Evolutionary conservation across 1,140 invertebrate genomes (phyloP).

Genomic region (Lutraria rhynchaena): DNA sequence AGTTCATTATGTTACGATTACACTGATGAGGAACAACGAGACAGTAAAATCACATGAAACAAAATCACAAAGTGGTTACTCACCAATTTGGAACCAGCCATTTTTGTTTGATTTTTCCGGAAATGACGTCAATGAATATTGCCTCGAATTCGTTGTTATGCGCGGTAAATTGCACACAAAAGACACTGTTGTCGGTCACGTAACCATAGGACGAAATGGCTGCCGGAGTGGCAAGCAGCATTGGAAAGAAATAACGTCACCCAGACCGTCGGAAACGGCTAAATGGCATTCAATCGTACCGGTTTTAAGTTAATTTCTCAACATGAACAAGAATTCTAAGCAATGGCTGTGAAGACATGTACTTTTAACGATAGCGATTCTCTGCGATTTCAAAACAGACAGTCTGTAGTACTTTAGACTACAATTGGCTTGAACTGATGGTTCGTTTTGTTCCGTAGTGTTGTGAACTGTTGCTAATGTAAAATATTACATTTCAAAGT

Average conservation of each 20-base stretch:
- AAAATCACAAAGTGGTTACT: constrained; percentile 38
- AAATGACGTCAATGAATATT: constrained; percentile 39
- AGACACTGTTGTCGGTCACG: constrained; percentile 67
- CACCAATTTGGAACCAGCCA: constrained; percentile 64
- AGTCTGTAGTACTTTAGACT: not conserved
- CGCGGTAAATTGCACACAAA: constrained; percentile 56
- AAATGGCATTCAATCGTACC: constrained; percentile 67
- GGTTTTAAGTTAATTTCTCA: constrained; percentile 51
- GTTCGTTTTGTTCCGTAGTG: no score
- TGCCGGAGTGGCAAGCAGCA: constrained; percentile 59
- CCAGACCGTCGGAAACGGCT: constrained; percentile 54
- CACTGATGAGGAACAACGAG: constrained; percentile 34
- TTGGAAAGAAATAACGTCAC: constrained; percentile 66
- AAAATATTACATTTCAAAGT: no score
- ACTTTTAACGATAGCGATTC: no score
- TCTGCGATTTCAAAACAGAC: not conserved
- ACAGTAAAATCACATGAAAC: constrained; percentile 45
- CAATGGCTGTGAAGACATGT: no score
- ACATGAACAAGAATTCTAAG: no score
- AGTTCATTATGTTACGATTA: constrained; percentile 61
- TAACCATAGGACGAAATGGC: constrained; percentile 59
- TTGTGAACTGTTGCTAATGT: no score
- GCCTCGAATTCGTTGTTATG: constrained; percentile 67
- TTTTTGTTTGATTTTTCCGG: constrained; percentile 62
- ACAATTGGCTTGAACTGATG: not conserved